A percentile compares a stretch with the other conserved stretches of the same genome.
These are phyloP conservation scores for Salvelinus namaycush DNA, from an alignment of 2,113 vertebrate genomes.

Conservation along the genomic window DNA sequence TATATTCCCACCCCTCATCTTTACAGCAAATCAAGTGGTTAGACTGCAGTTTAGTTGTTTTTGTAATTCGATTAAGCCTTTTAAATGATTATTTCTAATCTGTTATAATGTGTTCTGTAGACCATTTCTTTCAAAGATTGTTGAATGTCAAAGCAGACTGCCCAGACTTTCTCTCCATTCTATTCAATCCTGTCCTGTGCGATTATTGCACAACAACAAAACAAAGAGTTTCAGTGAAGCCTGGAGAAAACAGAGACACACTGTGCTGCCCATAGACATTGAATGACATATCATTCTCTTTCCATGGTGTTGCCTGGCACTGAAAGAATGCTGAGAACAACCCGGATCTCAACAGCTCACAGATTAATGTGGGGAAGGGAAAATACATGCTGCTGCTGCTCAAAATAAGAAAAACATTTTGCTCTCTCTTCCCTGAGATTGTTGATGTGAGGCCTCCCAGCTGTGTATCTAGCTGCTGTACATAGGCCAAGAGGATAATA, in stretches of 20 bases:
- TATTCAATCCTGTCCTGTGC: not conserved
- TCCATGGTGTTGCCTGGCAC: not conserved
- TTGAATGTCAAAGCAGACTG: not conserved
- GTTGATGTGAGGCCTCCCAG: slow-evolving; percentile 68
- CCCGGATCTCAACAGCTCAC: slow-evolving; percentile 20
- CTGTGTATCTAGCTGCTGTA: slow-evolving; percentile 49
- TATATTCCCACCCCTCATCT: too few species aligned
- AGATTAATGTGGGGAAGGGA: slow-evolving; percentile 25
- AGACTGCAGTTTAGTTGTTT: too few species aligned
- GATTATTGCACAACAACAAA: slow-evolving; percentile 23
- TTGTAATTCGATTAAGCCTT: too few species aligned
- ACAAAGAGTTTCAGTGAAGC: not conserved
- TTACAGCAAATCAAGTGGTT: too few species aligned
- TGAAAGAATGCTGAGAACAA: slow-evolving; percentile 20
- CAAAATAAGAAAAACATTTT: slow-evolving; percentile 40
- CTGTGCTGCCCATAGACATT: not conserved
- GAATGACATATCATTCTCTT: not conserved
- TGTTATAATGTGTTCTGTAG: too few species aligned
- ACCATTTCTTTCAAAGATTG: too few species aligned
- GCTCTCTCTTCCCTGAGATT: slow-evolving; percentile 41
- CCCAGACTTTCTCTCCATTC: not conserved
- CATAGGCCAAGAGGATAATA: slow-evolving; percentile 55
- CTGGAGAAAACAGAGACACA: slow-evolving; percentile 2
- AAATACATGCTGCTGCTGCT: slow-evolving; percentile 29
- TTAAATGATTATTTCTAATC: too few species aligned